These are phyloP conservation scores for Eleutherodactylus coqui DNA, from an alignment of 2,797 vertebrate species.

Conservation along the genomic window DNA sequence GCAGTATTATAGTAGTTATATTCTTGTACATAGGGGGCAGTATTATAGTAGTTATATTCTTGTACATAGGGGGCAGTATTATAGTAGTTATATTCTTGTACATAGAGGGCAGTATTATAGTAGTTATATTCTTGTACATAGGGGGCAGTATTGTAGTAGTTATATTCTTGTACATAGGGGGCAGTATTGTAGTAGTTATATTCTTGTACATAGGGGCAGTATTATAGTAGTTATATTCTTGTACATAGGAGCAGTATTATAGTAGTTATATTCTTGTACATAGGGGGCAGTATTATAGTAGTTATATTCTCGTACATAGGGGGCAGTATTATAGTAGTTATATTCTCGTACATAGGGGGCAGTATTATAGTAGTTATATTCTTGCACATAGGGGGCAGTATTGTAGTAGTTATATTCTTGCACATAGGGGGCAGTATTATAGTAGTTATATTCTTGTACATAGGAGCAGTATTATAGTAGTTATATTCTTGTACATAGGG, in stretches of 20 bases:
- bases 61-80: background rate
- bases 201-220: background rate
- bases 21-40: background rate
- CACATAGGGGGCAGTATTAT: constrained; percentile 4
- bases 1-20: constrained; percentile 8
- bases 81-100: constrained; percentile 10
- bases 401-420: constrained; percentile 11
- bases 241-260: background rate
- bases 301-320: constrained; percentile 8
- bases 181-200: background rate
- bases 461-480: constrained; percentile 1
- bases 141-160: constrained; percentile 3
- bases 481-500: constrained; percentile 16
- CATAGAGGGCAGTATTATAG: constrained; percentile 3
- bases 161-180: constrained; percentile 1
- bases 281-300: constrained; percentile 1
- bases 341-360: background rate
- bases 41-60: background rate
- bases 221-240: constrained; percentile 9
- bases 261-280: constrained; percentile 2
- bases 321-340: constrained; percentile 8
- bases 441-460: constrained; percentile 22
- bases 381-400: background rate
- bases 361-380: constrained; percentile 4
- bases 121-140: constrained; percentile 12